These are phyloP conservation scores for Mesorhabditis sp. DNA, from an alignment of 2,888 invertebrate species.

Conservation along the genomic window DNA sequence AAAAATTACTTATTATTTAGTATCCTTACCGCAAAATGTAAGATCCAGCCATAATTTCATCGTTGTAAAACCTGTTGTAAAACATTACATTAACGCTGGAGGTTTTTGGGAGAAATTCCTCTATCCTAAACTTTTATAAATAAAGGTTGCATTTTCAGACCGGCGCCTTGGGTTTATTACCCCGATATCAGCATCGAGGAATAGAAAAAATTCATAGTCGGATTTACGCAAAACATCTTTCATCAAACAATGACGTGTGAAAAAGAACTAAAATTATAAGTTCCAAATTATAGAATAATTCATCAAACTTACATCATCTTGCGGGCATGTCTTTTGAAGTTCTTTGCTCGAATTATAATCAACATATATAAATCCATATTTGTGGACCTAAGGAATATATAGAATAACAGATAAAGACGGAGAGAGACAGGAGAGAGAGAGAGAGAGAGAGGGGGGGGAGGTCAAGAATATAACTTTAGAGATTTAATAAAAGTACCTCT, in stretches of 20 bases:
- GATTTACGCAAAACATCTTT: not conserved
- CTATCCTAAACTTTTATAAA: not conserved
- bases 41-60: constrained; percentile 4
- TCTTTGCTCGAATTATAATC: not conserved
- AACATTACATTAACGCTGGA: not conserved
- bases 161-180: not conserved
- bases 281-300: not conserved
- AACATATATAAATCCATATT: not conserved
- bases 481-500: not conserved
- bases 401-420: too few species aligned
- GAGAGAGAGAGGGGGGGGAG: too few species aligned
- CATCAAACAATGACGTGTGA: constrained; percentile 2
- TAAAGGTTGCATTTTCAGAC: not conserved
- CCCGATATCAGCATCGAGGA: not conserved
- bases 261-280: constrained; percentile 1
- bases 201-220: not conserved
- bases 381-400: not conserved
- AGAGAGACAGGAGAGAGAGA: too few species aligned
- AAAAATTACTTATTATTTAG: not conserved
- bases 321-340: not conserved
- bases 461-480: not conserved
- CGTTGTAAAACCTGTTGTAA: constrained; percentile 1
- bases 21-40: not conserved
- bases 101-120: not conserved
- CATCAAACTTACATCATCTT: constrained; percentile 3